Evolutionary conservation across 2,797 vertebrate genomes (phyloP).

Genomic region (Spinibarbus caldwelli): DNA sequence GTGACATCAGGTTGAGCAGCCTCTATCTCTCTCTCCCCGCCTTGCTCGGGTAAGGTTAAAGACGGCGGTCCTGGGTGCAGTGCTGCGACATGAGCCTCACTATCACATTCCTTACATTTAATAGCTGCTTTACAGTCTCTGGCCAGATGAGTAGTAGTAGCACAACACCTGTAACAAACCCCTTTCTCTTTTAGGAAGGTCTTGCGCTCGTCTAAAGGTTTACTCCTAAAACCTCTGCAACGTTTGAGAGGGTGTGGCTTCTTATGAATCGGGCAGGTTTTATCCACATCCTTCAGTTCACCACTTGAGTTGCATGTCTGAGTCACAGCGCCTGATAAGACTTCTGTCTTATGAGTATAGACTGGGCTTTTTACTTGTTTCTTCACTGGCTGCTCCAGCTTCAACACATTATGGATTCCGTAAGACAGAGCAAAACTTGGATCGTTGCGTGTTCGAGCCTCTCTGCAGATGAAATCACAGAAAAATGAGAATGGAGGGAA

Average conservation of each 20-base stretch:
- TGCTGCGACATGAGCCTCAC: not conserved
- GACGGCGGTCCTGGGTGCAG: not conserved
- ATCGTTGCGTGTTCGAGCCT: not conserved
- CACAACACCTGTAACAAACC: too few relatives aligned
- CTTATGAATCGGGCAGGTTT: not conserved
- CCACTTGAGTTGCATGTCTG: not conserved
- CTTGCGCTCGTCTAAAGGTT: not conserved
- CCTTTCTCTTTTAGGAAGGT: not conserved
- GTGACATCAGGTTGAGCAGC: not conserved
- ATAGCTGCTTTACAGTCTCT: not conserved
- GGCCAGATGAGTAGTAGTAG: too few relatives aligned
- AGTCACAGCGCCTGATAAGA: not conserved
- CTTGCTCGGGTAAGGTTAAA: not conserved
- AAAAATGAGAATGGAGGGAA: not conserved
- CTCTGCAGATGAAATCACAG: not conserved
- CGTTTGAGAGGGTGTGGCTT: slow-evolving; percentile 1
- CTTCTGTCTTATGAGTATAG: slow-evolving; percentile 4
- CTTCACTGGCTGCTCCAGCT: not conserved
- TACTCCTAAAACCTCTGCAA: slow-evolving; percentile 1
- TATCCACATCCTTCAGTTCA: not conserved
- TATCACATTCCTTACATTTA: not conserved
- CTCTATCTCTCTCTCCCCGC: not conserved
- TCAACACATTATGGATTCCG: not conserved
- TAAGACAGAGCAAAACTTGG: not conserved
- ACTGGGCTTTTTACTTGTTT: not conserved